Conservation (phyloP, 2,113 vertebrate species). For the Choloepus hoffmanni region DNA sequence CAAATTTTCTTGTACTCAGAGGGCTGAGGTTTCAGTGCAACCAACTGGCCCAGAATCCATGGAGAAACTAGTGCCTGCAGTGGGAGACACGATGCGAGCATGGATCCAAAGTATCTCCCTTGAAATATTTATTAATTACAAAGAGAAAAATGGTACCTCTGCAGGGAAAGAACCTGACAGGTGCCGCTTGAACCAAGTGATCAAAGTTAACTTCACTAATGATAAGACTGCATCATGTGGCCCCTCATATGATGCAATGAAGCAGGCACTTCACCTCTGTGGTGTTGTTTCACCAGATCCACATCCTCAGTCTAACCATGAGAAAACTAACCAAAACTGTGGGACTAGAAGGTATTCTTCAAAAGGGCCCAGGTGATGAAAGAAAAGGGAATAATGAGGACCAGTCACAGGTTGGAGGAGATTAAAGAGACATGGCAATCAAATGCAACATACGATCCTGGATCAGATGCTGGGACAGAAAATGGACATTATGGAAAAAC, state of each 20-base stretch:
- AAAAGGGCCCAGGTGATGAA: background rate
- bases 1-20: background rate
- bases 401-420: background rate
- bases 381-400: background rate
- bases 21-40: background rate
- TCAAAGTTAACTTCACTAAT: background rate
- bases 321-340: constrained; percentile 14
- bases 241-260: background rate
- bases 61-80: background rate
- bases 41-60: background rate
- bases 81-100: background rate
- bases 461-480: background rate
- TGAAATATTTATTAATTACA: background rate
- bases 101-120: background rate
- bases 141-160: background rate
- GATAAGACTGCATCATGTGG: background rate
- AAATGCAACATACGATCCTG: background rate
- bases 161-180: background rate
- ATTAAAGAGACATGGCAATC: background rate
- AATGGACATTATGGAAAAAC: background rate
- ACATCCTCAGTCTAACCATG: background rate
- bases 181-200: background rate
- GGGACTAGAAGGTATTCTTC: background rate
- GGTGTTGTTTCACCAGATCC: background rate
- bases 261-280: background rate